phyloP scores from a whole-genome alignment of 2,113 vertebrate genomes.

The Gymnogyps californianus region DNA sequence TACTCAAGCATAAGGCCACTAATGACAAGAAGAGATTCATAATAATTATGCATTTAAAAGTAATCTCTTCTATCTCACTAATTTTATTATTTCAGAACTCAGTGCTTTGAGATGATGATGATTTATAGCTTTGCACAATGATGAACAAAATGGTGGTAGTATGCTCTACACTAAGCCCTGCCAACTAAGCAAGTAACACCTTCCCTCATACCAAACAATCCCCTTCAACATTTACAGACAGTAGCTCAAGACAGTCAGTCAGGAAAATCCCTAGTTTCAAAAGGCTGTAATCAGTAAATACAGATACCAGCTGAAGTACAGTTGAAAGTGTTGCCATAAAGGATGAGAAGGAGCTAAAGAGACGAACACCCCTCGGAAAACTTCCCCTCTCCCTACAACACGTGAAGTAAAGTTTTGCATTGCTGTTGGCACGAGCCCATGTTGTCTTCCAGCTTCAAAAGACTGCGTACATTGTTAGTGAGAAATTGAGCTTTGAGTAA shows the following conservation, averaged over 20 bases:
- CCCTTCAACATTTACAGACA: neutral
- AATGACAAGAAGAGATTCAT: neutral
- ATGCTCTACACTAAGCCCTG: neutral
- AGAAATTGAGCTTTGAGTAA: neutral
- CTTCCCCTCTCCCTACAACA: neutral
- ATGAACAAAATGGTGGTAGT: neutral
- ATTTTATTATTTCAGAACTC: neutral
- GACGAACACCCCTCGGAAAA: neutral
- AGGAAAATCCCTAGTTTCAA: neutral
- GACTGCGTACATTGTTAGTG: neutral
- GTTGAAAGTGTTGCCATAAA: neutral
- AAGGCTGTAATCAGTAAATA: neutral
- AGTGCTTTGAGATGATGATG: neutral
- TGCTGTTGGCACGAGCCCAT: neutral
- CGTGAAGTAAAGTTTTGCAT: neutral
- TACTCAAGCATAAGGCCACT: neutral
- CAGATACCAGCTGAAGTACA: neutral
- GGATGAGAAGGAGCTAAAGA: neutral
- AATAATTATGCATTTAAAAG: neutral
- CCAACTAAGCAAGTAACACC: neutral
- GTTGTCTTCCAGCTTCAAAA: neutral
- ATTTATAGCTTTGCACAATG: neutral
- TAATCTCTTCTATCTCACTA: neutral
- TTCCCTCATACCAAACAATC: neutral
- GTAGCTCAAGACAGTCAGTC: neutral